These are phyloP conservation scores for Onychostruthus taczanowskii DNA, from an alignment of 2,113 vertebrate species.

Conservation along the genomic window DNA sequence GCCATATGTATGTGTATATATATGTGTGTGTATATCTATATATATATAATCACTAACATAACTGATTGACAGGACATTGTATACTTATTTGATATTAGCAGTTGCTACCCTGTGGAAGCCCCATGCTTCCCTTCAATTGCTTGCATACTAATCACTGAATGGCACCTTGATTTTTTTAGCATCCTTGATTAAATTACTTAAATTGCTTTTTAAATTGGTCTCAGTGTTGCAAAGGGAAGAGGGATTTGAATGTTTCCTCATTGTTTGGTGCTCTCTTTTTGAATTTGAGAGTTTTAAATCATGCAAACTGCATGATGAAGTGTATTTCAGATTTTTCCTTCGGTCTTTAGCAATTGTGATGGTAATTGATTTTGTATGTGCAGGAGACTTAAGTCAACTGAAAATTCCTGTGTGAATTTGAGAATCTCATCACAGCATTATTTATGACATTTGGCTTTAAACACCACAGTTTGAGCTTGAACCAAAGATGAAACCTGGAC, in stretches of 20 bases:
- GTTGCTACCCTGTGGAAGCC: neutral
- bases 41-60: neutral
- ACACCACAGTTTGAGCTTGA: neutral
- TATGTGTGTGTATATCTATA: neutral
- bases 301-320: neutral
- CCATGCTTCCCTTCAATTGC: neutral
- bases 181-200: neutral
- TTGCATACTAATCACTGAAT: neutral
- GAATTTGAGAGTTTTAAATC: neutral
- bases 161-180: neutral
- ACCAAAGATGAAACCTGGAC: neutral
- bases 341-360: neutral
- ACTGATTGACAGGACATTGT: neutral
- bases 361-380: neutral
- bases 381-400: neutral
- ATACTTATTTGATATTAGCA: neutral
- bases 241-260: neutral
- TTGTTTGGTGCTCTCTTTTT: neutral
- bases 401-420: neutral
- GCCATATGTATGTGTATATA: too few relatives aligned
- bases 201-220: neutral
- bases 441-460: neutral
- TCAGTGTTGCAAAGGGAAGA: neutral
- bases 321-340: neutral
- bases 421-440: neutral